These are phyloP conservation scores for Drosophila bifasciata DNA, from an alignment of 1,140 invertebrate genomes.

Conservation along the genomic window DNA sequence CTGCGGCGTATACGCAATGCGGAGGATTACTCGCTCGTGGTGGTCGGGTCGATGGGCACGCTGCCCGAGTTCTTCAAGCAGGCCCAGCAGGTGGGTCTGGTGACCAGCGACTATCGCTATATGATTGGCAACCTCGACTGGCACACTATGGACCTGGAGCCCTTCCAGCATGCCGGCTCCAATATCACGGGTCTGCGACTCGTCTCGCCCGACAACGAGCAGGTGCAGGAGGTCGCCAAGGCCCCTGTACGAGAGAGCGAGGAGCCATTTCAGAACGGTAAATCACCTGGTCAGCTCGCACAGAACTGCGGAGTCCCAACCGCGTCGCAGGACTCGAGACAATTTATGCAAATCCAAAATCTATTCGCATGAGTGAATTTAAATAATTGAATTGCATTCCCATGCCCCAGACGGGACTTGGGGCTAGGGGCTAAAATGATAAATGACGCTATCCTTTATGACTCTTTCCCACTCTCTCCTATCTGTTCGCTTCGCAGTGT, in stretches of 20 bases:
- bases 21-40: constrained; percentile 89
- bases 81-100: constrained; percentile 90
- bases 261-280: constrained; percentile 81
- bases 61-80: constrained; percentile 88
- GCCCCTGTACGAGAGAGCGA: constrained; percentile 84
- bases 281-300: constrained; percentile 10
- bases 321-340: constrained; percentile 13
- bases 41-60: constrained; percentile 90
- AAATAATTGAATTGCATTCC: constrained; percentile 68
- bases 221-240: constrained; percentile 85
- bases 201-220: constrained; percentile 87
- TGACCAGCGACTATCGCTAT: constrained; percentile 88
- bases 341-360: constrained; percentile 60
- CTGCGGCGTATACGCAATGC: constrained; percentile 87
- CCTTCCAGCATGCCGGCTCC: constrained; percentile 89
- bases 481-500: constrained; percentile 47
- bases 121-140: constrained; percentile 90
- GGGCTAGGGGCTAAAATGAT: constrained; percentile 39
- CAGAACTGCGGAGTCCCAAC: constrained; percentile 18
- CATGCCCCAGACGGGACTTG: constrained; percentile 26
- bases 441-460: constrained; percentile 40
- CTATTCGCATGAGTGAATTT: constrained; percentile 49
- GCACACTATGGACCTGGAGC: constrained; percentile 88
- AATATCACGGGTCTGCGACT: constrained; percentile 91
- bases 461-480: constrained; percentile 1